These are phyloP conservation scores for Anabas testudineus DNA, from an alignment of 2,797 vertebrate species.

Conservation along the genomic window DNA sequence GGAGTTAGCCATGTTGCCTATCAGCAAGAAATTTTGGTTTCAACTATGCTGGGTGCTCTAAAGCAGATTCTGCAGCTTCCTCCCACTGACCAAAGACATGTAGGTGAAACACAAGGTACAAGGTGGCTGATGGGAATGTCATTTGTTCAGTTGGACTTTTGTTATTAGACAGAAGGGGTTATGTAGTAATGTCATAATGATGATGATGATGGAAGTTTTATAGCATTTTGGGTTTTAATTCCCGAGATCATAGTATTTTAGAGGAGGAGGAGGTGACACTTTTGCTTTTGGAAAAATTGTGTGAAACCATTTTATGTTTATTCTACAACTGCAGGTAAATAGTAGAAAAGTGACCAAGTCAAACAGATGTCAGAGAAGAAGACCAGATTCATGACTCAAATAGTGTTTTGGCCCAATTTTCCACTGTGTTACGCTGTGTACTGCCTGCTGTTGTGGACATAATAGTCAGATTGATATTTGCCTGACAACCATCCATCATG, in stretches of 20 bases:
- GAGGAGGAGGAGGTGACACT: too few relatives aligned
- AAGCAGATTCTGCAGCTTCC: background rate
- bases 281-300: background rate
- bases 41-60: background rate
- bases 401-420: background rate
- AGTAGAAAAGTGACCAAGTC: background rate
- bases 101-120: background rate
- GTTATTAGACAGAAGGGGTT: too few relatives aligned
- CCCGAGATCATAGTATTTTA: too few relatives aligned
- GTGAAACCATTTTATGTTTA: background rate
- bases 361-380: background rate
- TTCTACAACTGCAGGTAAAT: background rate
- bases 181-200: too few relatives aligned
- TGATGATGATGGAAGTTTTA: too few relatives aligned
- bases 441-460: background rate
- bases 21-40: background rate
- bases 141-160: too few relatives aligned
- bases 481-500: conserved; percentile 7
- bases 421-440: background rate
- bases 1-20: background rate
- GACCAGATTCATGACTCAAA: background rate
- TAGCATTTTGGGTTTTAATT: too few relatives aligned
- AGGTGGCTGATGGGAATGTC: too few relatives aligned
- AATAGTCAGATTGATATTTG: conserved; percentile 5
- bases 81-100: background rate